These are phyloP conservation scores for Oxyura jamaicensis DNA, from an alignment of 2,113 vertebrate species.

Conservation along the genomic window DNA sequence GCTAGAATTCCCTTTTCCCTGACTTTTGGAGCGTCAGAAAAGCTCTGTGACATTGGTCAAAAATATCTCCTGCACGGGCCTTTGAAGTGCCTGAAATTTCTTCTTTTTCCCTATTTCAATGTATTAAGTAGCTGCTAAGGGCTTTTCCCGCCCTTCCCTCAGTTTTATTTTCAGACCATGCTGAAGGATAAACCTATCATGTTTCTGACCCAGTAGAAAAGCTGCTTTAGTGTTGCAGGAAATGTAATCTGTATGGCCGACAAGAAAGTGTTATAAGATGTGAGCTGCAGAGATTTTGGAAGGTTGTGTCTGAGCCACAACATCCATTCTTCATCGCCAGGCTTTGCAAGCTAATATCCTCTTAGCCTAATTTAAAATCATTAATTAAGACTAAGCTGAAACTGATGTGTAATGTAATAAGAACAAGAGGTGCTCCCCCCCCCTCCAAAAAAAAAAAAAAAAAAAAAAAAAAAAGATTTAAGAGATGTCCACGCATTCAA, in stretches of 20 bases:
- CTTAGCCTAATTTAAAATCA: conserved; percentile 79
- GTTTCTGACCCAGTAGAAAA: conserved; percentile 69
- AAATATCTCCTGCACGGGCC: neutral
- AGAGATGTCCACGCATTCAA: neutral
- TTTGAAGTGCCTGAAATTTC: neutral
- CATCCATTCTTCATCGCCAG: conserved; percentile 59
- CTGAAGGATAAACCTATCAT: conserved; percentile 63
- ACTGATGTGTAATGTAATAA: conserved; percentile 62
- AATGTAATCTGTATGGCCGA: conserved; percentile 70
- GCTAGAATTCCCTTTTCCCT: neutral
- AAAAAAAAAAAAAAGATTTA: conserved; percentile 27
- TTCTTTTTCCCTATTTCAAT: neutral
- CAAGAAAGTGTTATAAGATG: conserved; percentile 70
- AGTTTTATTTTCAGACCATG: conserved; percentile 7
- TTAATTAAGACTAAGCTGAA: conserved; percentile 70
- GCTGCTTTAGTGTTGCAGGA: conserved; percentile 61
- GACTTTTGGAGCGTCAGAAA: neutral
- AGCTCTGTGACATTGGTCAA: neutral
- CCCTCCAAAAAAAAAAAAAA: conserved; percentile 13
- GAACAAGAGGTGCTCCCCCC: conserved; percentile 12
- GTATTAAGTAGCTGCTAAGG: neutral
- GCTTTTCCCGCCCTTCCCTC: neutral
- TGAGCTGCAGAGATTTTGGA: conserved; percentile 61
- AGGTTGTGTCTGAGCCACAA: conserved; percentile 70
- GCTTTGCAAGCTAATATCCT: conserved; percentile 78